phyloP scores from a whole-genome alignment of 2,888 invertebrate genomes.

The Chorisops tibialis region DNA sequence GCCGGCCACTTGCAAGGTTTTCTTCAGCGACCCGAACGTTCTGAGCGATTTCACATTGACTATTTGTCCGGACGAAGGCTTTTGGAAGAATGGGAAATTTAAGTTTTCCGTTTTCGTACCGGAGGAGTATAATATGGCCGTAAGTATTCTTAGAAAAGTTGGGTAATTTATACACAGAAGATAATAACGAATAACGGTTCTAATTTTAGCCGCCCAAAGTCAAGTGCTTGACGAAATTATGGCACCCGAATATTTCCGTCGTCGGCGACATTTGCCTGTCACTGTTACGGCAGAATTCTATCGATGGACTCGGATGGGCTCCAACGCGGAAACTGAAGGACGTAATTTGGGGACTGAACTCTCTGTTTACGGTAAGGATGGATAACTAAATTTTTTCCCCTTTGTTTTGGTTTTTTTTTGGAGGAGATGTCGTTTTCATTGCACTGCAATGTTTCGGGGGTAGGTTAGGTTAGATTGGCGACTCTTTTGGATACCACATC shows the following conservation, averaged over 20 bases:
- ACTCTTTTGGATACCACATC: no score
- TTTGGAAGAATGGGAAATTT: slow-evolving; percentile 85
- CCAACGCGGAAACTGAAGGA: slow-evolving; percentile 88
- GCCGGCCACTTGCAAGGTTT: slow-evolving; percentile 73
- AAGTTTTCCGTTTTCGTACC: slow-evolving; percentile 81
- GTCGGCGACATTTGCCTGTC: slow-evolving; percentile 92
- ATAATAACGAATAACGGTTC: slow-evolving; percentile 7
- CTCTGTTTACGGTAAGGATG: slow-evolving; percentile 78
- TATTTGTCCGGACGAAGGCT: slow-evolving; percentile 81
- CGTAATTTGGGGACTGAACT: slow-evolving; percentile 90
- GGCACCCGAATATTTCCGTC: slow-evolving; percentile 96
- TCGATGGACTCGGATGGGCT: slow-evolving; percentile 93
- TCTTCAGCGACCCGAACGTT: slow-evolving; percentile 78
- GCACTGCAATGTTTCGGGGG: no score
- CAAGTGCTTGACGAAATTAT: slow-evolving; percentile 83
- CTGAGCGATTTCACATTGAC: slow-evolving; percentile 76
- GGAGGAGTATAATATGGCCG: slow-evolving; percentile 95
- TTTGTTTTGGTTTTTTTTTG: no score
- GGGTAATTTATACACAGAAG: no score
- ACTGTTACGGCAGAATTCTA: slow-evolving; percentile 81
- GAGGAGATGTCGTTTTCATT: no score
- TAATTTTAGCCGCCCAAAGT: slow-evolving; percentile 80
- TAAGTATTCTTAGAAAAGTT: slow-evolving; percentile 55
- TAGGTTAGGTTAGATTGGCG: no score
- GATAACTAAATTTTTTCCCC: background rate